Conservation (phyloP, 2,797 vertebrate species). For the Tragelaphus eurycerus region DNA sequence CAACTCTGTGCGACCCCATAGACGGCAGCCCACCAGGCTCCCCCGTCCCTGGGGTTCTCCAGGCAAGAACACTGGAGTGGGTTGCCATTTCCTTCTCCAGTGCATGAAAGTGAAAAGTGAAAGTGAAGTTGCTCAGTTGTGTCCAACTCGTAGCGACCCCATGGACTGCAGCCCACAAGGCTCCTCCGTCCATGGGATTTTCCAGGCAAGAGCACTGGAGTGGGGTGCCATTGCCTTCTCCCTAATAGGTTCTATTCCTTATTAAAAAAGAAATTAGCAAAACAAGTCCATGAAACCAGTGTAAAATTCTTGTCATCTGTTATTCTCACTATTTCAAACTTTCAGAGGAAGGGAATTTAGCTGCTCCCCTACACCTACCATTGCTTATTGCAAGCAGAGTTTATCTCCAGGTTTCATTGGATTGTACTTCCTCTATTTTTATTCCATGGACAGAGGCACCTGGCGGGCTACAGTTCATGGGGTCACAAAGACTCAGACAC, state of each 20-base stretch:
- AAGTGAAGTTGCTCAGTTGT: too few relatives aligned
- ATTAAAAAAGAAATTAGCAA: neutral
- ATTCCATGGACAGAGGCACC: neutral
- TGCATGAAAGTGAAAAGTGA: too few relatives aligned
- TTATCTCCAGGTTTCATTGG: constrained; percentile 38
- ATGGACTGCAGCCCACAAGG: too few relatives aligned
- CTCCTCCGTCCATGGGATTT: too few relatives aligned
- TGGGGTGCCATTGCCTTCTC: too few relatives aligned
- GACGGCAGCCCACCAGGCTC: too few relatives aligned
- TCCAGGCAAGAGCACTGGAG: too few relatives aligned
- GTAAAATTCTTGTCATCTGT: neutral
- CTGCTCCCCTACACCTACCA: neutral
- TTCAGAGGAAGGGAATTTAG: neutral
- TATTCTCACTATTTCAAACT: constrained; percentile 12
- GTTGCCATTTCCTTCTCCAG: too few relatives aligned
- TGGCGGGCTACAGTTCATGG: neutral
- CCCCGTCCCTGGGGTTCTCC: too few relatives aligned
- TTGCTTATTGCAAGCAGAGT: neutral
- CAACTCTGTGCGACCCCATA: too few relatives aligned
- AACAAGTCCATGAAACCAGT: neutral
- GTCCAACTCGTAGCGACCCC: too few relatives aligned
- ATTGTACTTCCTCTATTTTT: neutral
- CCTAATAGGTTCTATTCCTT: neutral
- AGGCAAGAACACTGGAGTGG: too few relatives aligned
- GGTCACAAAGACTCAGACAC: neutral